Percentiles rank a stretch among this genome's conserved stretches.
These are phyloP conservation scores for Caenorhabditis elegans DNA, from an alignment of 1,140 invertebrate genomes.

Conservation along the genomic window DNA sequence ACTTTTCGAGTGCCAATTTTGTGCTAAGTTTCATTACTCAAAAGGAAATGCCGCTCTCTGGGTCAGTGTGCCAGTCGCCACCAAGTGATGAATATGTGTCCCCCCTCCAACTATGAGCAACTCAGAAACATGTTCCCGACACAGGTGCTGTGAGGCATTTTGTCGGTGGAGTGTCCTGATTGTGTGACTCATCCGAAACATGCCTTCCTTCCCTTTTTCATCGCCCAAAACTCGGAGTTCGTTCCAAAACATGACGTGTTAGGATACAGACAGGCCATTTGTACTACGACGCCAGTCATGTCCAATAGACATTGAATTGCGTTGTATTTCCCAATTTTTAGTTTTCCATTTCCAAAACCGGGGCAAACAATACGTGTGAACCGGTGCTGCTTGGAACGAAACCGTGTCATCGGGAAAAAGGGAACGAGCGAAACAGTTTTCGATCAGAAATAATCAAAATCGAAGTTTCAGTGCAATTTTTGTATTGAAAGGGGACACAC, in stretches of 20 bases:
- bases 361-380: background rate
- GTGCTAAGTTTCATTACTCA: background rate
- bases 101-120: background rate
- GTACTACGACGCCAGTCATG: background rate
- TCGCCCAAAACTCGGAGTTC: background rate
- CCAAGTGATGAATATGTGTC: background rate
- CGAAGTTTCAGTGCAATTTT: background rate
- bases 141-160: background rate
- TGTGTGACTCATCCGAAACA: background rate
- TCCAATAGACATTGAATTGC: background rate
- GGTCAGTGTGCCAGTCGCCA: constrained; percentile 1
- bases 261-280: background rate
- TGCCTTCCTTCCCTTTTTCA: background rate
- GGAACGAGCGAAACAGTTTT: background rate
- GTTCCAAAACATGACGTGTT: background rate
- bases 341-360: background rate
- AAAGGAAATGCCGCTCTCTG: background rate
- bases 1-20: no score
- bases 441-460: background rate
- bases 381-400: constrained; percentile 17
- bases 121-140: background rate
- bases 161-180: background rate
- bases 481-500: background rate
- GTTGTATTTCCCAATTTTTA: background rate
- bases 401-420: background rate